Base-by-base conservation (phyloP, 2,888 invertebrate genomes). In the Cataglyphis altisquamis region DNA sequence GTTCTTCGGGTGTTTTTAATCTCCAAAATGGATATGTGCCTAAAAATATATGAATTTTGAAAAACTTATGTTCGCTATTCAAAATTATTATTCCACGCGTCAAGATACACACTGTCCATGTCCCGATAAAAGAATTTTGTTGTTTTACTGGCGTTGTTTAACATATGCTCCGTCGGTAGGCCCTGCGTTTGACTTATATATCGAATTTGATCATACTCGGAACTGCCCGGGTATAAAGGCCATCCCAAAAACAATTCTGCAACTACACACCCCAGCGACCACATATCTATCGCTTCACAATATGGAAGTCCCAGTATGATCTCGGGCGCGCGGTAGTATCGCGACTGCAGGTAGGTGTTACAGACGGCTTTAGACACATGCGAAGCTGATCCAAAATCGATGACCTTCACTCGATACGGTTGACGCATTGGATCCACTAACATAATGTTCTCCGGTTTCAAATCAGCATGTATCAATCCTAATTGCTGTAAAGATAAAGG, bases 361-460 rank as follows among this genome's bases (percentile, higher is more conserved):
- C 99, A 99, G 72, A 99, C 99, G 18, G 99, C 99, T 96, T 99
- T 99, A 95, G 99, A 99, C 91, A 99, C 99, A 95, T 99, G 99
- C 85, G 99, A 99, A 78, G 99, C 99, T 94, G 99, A 99, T 91
- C 99, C 99, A 96, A 99, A 99, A 96, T 99, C 99, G 93, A 99
- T 99, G 72, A 99, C 99, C 96, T 99, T 99, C 82, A 99, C 99
- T 90, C 99, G 97, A 96, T 99, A 99, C 1, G 99, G 99, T 95
- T 99, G 99, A 89, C 99, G 97, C 84, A 98, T 97, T 67, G 99
- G 99, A 95, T 99, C 99, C 91, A 99, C 99, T 95, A 99, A 95
- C 99, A 99, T 99, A 94, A 99, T 99, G 96, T 99, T 99, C 96
- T 99, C 99, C 25, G 99, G 99, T 95, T 99, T 99, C 94, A 99